A percentile compares a stretch with the other conserved stretches of the same genome.
Evolutionary conservation across 2,888 invertebrate species (phyloP).

Genomic region (Megamerina dolium): DNA sequence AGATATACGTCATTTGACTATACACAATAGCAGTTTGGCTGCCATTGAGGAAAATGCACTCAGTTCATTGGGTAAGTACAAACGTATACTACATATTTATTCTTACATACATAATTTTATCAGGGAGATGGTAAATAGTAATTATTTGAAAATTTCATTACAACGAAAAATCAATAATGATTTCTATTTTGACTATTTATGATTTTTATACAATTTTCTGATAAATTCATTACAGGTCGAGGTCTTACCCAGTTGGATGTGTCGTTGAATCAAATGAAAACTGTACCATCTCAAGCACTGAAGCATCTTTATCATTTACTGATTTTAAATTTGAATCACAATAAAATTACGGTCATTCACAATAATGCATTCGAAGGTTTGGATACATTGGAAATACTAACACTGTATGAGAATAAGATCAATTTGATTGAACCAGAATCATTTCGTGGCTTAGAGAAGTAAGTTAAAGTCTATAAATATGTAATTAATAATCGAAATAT

Average conservation of each 20-base stretch:
- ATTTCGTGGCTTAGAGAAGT: slow-evolving; percentile 83
- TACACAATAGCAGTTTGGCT: slow-evolving; percentile 82
- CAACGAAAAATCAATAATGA: too few relatives aligned
- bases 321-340: slow-evolving; percentile 85
- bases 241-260: slow-evolving; percentile 83
- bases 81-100: too few relatives aligned
- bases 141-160: background rate
- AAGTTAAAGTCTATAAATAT: too few relatives aligned
- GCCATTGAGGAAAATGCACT: slow-evolving; percentile 82
- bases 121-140: background rate
- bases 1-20: slow-evolving; percentile 81
- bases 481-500: background rate
- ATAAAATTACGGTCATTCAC: slow-evolving; percentile 72
- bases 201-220: background rate
- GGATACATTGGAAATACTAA: slow-evolving; percentile 79
- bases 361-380: slow-evolving; percentile 79
- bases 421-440: slow-evolving; percentile 73
- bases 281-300: slow-evolving; percentile 74
- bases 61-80: slow-evolving; percentile 71
- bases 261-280: slow-evolving; percentile 74
- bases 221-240: slow-evolving; percentile 70
- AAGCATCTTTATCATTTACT: slow-evolving; percentile 75
- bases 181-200: background rate
- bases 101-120: background rate
- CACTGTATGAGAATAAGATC: slow-evolving; percentile 81